Conservation (phyloP, 2,113 vertebrate genomes). For the Mormyrus lacerda region DNA sequence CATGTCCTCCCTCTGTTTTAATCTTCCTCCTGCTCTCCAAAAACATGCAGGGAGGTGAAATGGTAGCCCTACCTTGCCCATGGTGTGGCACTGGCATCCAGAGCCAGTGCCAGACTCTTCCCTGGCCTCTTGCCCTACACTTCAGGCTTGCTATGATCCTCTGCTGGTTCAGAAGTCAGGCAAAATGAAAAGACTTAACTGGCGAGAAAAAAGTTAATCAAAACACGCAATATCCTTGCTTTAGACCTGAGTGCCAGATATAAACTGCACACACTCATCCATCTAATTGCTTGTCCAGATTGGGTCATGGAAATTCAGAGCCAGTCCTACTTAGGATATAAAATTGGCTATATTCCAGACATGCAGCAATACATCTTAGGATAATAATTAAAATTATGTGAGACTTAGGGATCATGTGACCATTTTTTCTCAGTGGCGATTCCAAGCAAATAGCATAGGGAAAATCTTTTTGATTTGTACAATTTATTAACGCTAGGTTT, state of each 20-base stretch:
- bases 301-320: not conserved
- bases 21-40: not conserved
- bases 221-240: not conserved
- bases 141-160: not conserved
- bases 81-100: not conserved
- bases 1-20: not conserved
- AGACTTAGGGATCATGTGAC: not conserved
- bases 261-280: not conserved
- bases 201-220: not conserved
- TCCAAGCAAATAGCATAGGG: not conserved
- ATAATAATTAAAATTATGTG: not conserved
- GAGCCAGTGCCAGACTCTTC: not conserved
- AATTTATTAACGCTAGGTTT: not conserved
- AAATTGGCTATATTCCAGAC: not conserved
- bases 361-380: not conserved
- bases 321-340: not conserved
- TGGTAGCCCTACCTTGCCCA: not conserved
- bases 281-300: not conserved
- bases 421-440: not conserved
- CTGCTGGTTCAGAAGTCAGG: not conserved
- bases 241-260: not conserved
- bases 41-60: not conserved
- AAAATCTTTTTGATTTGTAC: not conserved
- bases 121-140: not conserved
- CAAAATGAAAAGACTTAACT: not conserved